Base-by-base conservation (phyloP, 2,113 vertebrate genomes). In the Bombycilla garrulus region DNA sequence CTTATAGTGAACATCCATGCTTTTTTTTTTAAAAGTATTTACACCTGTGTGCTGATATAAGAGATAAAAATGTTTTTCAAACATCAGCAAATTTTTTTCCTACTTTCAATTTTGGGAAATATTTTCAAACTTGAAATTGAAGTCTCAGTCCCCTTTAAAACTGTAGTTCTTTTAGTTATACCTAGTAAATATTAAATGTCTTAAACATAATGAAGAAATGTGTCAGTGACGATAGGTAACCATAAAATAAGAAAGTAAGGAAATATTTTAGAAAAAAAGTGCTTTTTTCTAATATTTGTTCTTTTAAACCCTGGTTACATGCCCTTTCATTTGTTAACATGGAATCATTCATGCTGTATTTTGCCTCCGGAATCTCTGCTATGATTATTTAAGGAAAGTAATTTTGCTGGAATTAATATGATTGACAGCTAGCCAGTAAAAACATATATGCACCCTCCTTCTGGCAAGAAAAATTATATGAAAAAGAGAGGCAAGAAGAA, bases 331-430 rank as follows among this genome's bases (percentile, higher is more conserved):
- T 93, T 94, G 60, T 90, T 93, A 93, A 78, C 60, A 81, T 60
- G 47, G 33, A 45, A 62, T 86, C 22, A 44, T 82, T 86, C 33
- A 35, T 95, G 51, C 64, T 92, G 80, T 90, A 29, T 93, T 88
- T 94, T 95, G 64, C 79, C 76, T 87, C 88, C 67, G 64, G 74
- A 88, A 64, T 78, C 54, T 94, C 38, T 92, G 62, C 40, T 91
- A 36, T 92, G 86, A 77, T 87, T 93, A 88, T 93, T 94, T 88
- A 94, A 90, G 21, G 50, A 84, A 95, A 92, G 62, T 79, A 92
- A 91, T 94, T 97, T 96, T 93, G 28, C 35, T 86, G 85, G 87
- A 94, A 95, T 96, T 93, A 94, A 44, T 93, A 74, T 93, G 92
- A 93, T 81, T 94, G 93, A 94, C 84, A 83, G 18, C 47, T 92